These are phyloP conservation scores for Hetaerina titia DNA, from an alignment of 2,888 invertebrate genomes.

Conservation along the genomic window DNA sequence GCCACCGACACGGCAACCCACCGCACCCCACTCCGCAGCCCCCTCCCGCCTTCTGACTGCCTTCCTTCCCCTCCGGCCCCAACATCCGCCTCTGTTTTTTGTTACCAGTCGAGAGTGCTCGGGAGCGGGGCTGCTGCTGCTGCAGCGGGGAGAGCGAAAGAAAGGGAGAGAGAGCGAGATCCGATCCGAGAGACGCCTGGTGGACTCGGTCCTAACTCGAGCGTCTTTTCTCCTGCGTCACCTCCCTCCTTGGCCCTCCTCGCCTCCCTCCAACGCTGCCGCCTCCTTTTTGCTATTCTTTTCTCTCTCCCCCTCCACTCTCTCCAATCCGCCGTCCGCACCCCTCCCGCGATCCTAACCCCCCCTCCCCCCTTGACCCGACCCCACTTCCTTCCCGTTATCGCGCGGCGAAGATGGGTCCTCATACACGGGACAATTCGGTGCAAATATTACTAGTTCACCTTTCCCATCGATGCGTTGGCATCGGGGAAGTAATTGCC, in stretches of 20 bases:
- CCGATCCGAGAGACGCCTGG: conserved; percentile 57
- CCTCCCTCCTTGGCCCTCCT: background rate
- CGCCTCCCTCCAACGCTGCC: background rate
- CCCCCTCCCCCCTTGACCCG: background rate
- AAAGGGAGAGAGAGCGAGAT: conserved; percentile 25
- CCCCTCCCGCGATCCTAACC: background rate
- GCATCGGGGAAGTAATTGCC: background rate
- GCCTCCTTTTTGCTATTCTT: conserved; percentile 6
- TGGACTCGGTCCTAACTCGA: conserved; percentile 27
- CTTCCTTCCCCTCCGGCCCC: background rate
- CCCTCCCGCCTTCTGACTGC: background rate
- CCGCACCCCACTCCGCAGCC: background rate
- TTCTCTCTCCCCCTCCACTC: background rate
- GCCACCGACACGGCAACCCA: background rate
- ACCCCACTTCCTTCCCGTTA: background rate
- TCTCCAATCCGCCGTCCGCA: background rate
- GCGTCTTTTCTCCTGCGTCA: conserved; percentile 23
- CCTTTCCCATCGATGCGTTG: background rate
- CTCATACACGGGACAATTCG: background rate
- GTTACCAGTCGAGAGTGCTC: conserved; percentile 46
- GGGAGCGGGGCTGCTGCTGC: background rate
- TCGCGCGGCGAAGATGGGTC: background rate
- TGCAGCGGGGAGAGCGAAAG: background rate
- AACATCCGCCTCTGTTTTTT: conserved; percentile 65
- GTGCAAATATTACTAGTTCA: background rate